Evolutionary conservation across 2,888 invertebrate genomes (phyloP).

Genomic region (Beris morrisii): DNA sequence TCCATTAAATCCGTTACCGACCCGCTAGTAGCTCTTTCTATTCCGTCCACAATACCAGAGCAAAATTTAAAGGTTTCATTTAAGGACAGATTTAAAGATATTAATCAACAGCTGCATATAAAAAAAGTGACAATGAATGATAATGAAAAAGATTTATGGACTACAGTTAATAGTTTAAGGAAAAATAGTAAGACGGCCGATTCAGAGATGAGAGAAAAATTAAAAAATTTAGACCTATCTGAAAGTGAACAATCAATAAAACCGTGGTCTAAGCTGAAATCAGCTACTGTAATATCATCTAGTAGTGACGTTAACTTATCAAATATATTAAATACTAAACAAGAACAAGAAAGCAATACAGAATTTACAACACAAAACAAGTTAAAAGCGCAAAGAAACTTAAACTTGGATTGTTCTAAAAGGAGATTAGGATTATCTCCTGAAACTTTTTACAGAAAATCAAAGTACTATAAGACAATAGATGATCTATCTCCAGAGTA

Average conservation of each 20-base stretch:
- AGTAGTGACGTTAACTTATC: slow-evolving; percentile 52
- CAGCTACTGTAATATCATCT: slow-evolving; percentile 61
- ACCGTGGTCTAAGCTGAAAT: slow-evolving; percentile 77
- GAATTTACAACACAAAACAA: too few relatives aligned
- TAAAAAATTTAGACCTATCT: slow-evolving; percentile 35
- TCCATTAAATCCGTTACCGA: not conserved
- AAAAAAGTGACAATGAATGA: slow-evolving; percentile 30
- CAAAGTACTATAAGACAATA: slow-evolving; percentile 78
- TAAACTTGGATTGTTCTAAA: too few relatives aligned
- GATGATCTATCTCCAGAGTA: slow-evolving; percentile 87
- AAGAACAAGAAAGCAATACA: too few relatives aligned
- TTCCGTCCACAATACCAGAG: slow-evolving; percentile 36
- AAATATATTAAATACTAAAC: slow-evolving; percentile 37
- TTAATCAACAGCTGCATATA: slow-evolving; percentile 54
- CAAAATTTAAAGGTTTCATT: slow-evolving; percentile 63
- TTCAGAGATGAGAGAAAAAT: slow-evolving; percentile 47
- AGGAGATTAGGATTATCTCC: too few relatives aligned
- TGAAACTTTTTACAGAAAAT: slow-evolving; percentile 1
- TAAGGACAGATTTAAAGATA: slow-evolving; percentile 63
- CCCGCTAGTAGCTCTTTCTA: slow-evolving; percentile 19
- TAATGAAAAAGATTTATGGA: slow-evolving; percentile 25
- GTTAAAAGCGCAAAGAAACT: too few relatives aligned
- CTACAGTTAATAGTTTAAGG: too few relatives aligned
- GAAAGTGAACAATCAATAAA: slow-evolving; percentile 54
- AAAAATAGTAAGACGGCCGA: slow-evolving; percentile 33